Base-by-base conservation (phyloP, 1,140 invertebrate species). In the Orius laevigatus region DNA sequence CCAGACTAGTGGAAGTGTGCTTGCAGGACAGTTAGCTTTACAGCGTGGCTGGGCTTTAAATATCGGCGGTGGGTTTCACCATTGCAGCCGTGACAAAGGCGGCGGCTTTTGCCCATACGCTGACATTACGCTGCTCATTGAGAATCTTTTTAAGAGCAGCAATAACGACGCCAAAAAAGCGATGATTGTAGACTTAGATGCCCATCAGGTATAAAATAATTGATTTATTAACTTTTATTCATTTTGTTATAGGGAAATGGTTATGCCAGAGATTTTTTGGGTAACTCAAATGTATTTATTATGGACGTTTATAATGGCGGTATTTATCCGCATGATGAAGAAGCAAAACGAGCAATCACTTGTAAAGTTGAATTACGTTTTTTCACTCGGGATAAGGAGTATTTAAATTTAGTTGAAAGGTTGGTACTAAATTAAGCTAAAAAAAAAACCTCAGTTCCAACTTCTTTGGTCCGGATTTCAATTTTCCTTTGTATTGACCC, bases 31-130 rank as follows among this genome's bases (percentile, higher is more conserved):
- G 60, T 58, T 91, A 47, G 85, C 86, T 1, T 41, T 88, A 32
- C 76, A 87, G 52, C 60, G 77, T 39, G 83, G 83, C 1, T 91
- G 85, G 84, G 76, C 85, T 0, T 84, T 92, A 33, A 92, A 92
- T 62, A 72, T 92, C n/a, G 87, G 87, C 3, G 87, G 87, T 32
- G 87, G 87, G 2, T 86, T 86, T 61, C 82, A 86, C 63, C 86
- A 90, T 60, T 87, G 84, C 61, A 78, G 74, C 50, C 66, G 70
- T 3, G 64, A 74, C 32, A 66, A 67, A 51, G 85, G 85, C 2
- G 84, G 81, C 4, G 87, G 87, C 2, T 92, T 92, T 65, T 91
- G 86, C 68, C 73, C 81, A 1, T 91, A 90, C 65, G 86, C 86
- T 6, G 87, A 90, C 62, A 88, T 92, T 32, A 84, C 83, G 1